Evolutionary conservation across 2,888 invertebrate genomes (phyloP), one percentile per base, ranked within the genome.

Genomic region (Micropterix aruncella): DNA sequence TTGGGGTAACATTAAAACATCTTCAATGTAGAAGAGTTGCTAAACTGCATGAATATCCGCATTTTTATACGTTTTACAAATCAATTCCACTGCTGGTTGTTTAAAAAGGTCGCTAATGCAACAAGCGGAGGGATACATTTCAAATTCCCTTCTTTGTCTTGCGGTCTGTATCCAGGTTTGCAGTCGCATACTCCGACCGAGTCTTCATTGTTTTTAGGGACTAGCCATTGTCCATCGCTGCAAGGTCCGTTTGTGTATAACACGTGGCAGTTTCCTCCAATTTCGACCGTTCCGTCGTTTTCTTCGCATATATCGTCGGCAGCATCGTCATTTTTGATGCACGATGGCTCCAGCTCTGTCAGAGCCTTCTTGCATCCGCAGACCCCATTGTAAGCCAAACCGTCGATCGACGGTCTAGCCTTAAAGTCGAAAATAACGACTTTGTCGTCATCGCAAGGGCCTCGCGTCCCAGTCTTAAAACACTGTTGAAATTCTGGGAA

Each of bases 351-450:
- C 38, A 64, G 54, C 47, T 62, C 61, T 41, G 54, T 64, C 2
- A 66, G 56, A 12, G 63, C 59, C 1, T 61, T 70, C 1, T 75
- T 73, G 55, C 89, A 89, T 5, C 80, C 81, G 54, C 90, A 90
- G 41, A 84, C 75, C 1, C 89, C 90, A 53, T 86, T 84, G 59
- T 86, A 87, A 40, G 86, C 84, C 39, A 88, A 74, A 0, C 88
- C 89, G 54, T 88, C 87, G 2, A 87, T 56, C 0, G 86, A 84
- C 0, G 86, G 85, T 1, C 85, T 64, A 0, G 83, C 79, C 16
- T 79, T 80, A 55, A 86, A 83, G 63, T 90, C 89, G 58, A 86
- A 90, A 0, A 87, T 77, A 2, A 90, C 80, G 5, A 88, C 76
- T 56, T 83, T 79, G 1, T 83, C 80, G 3, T 65, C 60, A 0